Base-by-base conservation (phyloP, 2,113 vertebrate species). In the Dicrurus megarhynchus region DNA sequence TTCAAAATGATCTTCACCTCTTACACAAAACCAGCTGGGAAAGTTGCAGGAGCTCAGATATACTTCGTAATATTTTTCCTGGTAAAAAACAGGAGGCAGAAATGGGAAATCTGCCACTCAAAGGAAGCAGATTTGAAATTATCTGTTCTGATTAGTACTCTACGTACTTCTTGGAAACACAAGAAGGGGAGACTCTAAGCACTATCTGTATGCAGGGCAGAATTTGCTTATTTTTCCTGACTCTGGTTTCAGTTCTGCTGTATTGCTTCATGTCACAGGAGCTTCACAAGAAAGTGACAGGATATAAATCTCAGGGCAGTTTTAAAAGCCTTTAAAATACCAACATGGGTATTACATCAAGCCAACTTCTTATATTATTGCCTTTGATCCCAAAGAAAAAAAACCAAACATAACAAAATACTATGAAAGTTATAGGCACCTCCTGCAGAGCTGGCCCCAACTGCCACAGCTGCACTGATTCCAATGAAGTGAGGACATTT, bases 251-350 rank as follows among this genome's bases (percentile, higher is more conserved):
- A 89, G 74, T 46, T 56, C 80, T 52, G 56, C 60, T 88, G 28
- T 52, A 83, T 35, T 71, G 52, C 68, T 81, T 59, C 49, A 46
- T 52, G 52, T 35, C 41, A 57, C 13, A 61, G 11, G 53, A 50
- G 35, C 55, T 67, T 84, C 47, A 77, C 24, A 70, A 67, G 78
- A 32, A 75, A 78, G 52, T 37, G 20, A 63, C 70, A 87, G 52
- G 27, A 94, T 84, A 93, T 50, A 95, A 65, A 94, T 84, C 77
- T 89, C 89, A 85, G 80, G 26, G 71, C 33, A 87, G 37, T 70
- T 93, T 85, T 85, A 76, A 82, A 75, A 96, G 59, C 49, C 77
- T 94, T 93, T 95, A 90, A 96, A 95, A 92, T 91, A 94, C 50
- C 90, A 78, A 79, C 22, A 28, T 26, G 27, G 27, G 44, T 50